A percentile compares a stretch with the other conserved stretches of the same genome.
Evolutionary conservation across 1,140 invertebrate genomes (phyloP).

Genomic region (Periplaneta americana): DNA sequence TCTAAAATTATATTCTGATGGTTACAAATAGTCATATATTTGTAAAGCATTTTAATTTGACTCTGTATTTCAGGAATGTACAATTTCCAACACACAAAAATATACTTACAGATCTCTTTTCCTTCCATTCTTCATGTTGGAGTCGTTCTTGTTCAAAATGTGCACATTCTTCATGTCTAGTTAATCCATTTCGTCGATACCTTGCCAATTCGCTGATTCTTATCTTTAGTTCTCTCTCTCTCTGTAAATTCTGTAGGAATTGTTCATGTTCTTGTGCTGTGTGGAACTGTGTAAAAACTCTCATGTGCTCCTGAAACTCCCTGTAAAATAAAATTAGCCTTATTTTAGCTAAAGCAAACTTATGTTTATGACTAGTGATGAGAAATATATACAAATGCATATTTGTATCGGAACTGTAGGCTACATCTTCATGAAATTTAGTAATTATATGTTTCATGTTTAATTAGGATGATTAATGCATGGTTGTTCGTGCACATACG

Average conservation of each 20-base stretch:
- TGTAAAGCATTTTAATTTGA: too few relatives aligned
- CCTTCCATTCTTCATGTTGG: slow-evolving; percentile 35
- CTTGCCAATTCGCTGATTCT: slow-evolving; percentile 76
- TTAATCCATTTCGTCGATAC: slow-evolving; percentile 75
- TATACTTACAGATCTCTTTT: slow-evolving; percentile 53
- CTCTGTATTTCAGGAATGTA: too few relatives aligned
- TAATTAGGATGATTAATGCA: too few relatives aligned
- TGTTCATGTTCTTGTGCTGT: slow-evolving; percentile 76
- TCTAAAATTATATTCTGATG: too few relatives aligned
- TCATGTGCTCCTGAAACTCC: slow-evolving; percentile 73
- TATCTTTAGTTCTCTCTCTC: slow-evolving; percentile 75
- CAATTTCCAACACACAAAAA: neutral
- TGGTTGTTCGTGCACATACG: too few relatives aligned
- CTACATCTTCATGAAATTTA: too few relatives aligned
- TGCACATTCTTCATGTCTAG: slow-evolving; percentile 70
- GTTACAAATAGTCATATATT: too few relatives aligned
- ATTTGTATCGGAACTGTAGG: too few relatives aligned
- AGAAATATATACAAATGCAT: too few relatives aligned
- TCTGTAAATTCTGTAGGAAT: slow-evolving; percentile 67
- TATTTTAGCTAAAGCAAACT: too few relatives aligned
- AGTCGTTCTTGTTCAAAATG: slow-evolving; percentile 64
- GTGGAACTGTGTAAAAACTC: slow-evolving; percentile 83
- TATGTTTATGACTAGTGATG: too few relatives aligned
- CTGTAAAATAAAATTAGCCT: slow-evolving; percentile 33
- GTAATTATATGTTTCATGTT: too few relatives aligned